Conservation (phyloP, 2,113 vertebrate genomes). For the Pachyramphus minor region DNA sequence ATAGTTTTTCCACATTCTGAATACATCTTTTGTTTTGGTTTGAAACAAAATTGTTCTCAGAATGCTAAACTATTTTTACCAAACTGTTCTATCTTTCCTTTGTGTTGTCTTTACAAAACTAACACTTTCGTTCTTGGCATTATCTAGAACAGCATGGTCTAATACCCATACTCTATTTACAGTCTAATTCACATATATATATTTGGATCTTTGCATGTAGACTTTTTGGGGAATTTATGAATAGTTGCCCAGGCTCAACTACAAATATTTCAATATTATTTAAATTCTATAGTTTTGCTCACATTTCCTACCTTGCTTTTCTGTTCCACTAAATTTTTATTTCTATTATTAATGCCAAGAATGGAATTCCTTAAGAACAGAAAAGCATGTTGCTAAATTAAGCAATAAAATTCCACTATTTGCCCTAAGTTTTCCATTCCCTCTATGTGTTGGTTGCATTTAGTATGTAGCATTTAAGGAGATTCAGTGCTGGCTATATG, state of each 20-base stretch:
- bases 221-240: fast-evolving
- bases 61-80: neutral
- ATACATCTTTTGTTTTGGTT: neutral
- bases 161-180: neutral
- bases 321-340: neutral
- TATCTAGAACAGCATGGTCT: neutral
- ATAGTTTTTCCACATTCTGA: neutral
- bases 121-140: neutral
- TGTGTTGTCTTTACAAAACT: neutral
- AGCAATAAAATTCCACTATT: neutral
- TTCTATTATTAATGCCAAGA: neutral
- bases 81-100: neutral
- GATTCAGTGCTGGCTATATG: neutral
- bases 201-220: neutral
- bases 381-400: neutral
- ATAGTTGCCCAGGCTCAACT: neutral
- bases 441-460: neutral
- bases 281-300: neutral
- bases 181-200: neutral
- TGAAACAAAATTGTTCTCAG: neutral
- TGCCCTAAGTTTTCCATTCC: neutral
- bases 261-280: neutral
- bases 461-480: neutral
- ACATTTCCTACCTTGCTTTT: neutral
- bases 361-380: neutral